Conservation (phyloP, 2,888 invertebrate genomes). For the Rosalia funebris region DNA sequence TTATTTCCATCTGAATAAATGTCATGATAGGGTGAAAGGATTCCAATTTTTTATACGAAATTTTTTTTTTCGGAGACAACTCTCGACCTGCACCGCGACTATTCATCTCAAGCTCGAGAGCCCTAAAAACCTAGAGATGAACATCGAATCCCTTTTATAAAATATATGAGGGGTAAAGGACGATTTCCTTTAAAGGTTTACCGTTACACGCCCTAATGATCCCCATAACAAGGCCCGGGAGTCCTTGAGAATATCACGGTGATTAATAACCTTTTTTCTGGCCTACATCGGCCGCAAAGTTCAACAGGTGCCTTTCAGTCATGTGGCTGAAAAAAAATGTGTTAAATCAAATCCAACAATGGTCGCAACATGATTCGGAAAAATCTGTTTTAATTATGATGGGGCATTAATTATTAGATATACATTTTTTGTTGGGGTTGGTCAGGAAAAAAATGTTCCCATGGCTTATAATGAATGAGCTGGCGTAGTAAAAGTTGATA, state of each 20-base stretch:
- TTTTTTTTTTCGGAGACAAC: background rate
- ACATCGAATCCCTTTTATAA: slow-evolving; percentile 8
- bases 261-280: slow-evolving; percentile 42
- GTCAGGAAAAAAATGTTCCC: slow-evolving; percentile 5
- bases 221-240: slow-evolving; percentile 30
- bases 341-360: slow-evolving; percentile 31
- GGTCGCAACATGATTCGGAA: slow-evolving; percentile 27
- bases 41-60: too few relatives aligned
- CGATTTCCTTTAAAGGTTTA: slow-evolving; percentile 37
- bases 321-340: slow-evolving; percentile 4
- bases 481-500: slow-evolving; percentile 1
- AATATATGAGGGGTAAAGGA: slow-evolving; percentile 16
- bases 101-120: slow-evolving; percentile 7
- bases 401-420: slow-evolving; percentile 25
- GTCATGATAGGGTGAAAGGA: too few relatives aligned
- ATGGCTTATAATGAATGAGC: slow-evolving; percentile 1
- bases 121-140: slow-evolving; percentile 14
- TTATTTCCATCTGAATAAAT: too few relatives aligned
- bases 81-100: background rate
- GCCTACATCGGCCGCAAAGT: slow-evolving; percentile 21
- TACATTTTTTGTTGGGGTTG: slow-evolving; percentile 12
- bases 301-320: slow-evolving; percentile 25
- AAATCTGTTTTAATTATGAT: slow-evolving; percentile 25
- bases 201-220: slow-evolving; percentile 49
- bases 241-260: slow-evolving; percentile 38